Percentiles rank a stretch among this genome's conserved stretches.
Conservation (phyloP, 23 tunicate genomes). For the Ciona savignyi region DNA sequence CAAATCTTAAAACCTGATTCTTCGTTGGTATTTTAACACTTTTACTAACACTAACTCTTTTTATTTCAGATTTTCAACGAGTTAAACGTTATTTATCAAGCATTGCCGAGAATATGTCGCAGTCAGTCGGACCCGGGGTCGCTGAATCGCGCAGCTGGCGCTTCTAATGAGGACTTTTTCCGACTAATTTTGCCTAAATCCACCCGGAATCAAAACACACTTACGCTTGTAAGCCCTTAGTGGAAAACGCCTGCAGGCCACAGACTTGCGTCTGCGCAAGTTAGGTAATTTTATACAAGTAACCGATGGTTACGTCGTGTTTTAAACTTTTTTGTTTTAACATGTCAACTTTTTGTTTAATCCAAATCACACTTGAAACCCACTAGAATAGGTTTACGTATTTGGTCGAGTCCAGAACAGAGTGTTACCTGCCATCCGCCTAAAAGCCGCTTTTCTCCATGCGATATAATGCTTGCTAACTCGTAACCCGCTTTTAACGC, state of each 20-base stretch:
- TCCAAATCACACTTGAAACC: too few species aligned
- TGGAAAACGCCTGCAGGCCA: neutral
- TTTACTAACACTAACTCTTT: too few species aligned
- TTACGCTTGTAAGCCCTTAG: conserved; percentile 34
- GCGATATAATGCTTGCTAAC: neutral
- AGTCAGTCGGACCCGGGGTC: conserved; percentile 78
- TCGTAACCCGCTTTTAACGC: neutral
- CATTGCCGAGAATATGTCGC: conserved; percentile 74
- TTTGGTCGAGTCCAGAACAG: too few species aligned
- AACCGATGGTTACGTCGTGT: too few species aligned
- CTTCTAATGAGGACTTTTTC: conserved; percentile 35
- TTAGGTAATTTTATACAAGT: neutral
- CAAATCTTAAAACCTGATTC: too few species aligned
- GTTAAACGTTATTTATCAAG: conserved; percentile 50
- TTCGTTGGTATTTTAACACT: too few species aligned
- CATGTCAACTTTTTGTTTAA: too few species aligned
- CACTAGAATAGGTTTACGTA: too few species aligned
- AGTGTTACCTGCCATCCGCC: too few species aligned
- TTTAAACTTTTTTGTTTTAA: too few species aligned
- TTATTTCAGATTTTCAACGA: conserved; percentile 49
- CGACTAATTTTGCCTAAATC: conserved; percentile 27
- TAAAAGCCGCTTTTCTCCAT: too few species aligned
- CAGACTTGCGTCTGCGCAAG: neutral
- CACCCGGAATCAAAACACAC: conserved; percentile 41
- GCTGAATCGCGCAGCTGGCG: conserved; percentile 29